Base-by-base conservation (phyloP, 1,140 invertebrate genomes). In the Sipha flava region DNA sequence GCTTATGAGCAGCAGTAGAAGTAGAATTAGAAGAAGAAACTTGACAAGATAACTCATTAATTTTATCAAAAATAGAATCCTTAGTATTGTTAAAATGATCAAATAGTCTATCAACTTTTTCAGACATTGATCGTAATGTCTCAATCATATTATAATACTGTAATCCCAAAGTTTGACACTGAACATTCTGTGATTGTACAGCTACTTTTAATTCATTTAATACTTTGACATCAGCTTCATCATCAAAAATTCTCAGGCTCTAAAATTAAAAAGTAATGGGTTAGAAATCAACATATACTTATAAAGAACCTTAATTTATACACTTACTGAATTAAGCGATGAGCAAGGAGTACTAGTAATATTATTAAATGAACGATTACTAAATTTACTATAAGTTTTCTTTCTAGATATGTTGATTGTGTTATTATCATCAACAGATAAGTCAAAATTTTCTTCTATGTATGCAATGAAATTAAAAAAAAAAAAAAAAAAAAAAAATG, bases 171-270 rank as follows among this genome's bases (percentile, higher is more conserved):
- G 73, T 77, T 59, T 77, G 73, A 23, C 73, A 77, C 5, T 77
- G 73, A 5, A 77, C 73, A 57, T 77, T 77, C 34, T 77, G 73
- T 26, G 73, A 77, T 59, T 77, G 73, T 16, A 77, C 34, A n/a
- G 73, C 37, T 29, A 77, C 45, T 59, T 77, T 77, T 40, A 77
- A 43, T 59, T 77, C 73, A 43, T 29, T 77, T 4, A 77, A n/a
- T 26, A 57, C 23, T 43, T 57, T 77, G n/a, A 45, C 34, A 57
- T 57, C 14, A 43, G 7, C 9, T n/a, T 77, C 49, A n/a, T 77
- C 73, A 29, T 59, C 52, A 37, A 21, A 3, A 18, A 23, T 52
- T 43, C 4, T 77, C 59, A 21, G 31, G 0, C 6, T 5, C 73
- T 77, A 59, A 29, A 77, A 75, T 21, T 40, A 3, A 3, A 7